phyloP scores from a whole-genome alignment of 35 echinoderm and acorn worm species.

The Chiridota heheva region DNA sequence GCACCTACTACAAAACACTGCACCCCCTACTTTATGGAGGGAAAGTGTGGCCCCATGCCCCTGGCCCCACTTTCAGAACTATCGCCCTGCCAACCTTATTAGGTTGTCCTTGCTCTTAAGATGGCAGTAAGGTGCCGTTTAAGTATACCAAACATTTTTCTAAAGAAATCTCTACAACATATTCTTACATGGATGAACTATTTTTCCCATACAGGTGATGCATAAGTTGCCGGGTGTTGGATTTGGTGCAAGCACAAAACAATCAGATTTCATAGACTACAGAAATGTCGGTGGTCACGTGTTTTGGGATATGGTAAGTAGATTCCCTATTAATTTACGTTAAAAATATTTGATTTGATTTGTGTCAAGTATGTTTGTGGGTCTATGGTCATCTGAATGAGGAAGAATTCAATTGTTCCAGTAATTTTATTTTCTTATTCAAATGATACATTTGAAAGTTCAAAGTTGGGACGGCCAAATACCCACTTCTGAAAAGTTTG shows the following conservation, averaged over 20 bases:
- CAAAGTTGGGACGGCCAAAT: not conserved
- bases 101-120: no score
- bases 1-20: no score
- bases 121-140: no score
- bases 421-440: not conserved
- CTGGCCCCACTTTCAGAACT: no score
- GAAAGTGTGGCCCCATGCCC: no score
- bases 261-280: conserved; percentile 77
- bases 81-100: no score
- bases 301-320: conserved; percentile 12
- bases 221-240: conserved; percentile 60
- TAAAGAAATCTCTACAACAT: no score
- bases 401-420: no score
- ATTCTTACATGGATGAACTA: no score
- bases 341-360: not conserved
- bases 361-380: not conserved
- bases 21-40: no score
- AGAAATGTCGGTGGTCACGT: conserved; percentile 21
- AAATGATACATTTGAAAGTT: not conserved
- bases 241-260: conserved; percentile 77
- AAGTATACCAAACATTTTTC: no score
- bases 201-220: conserved; percentile 89
- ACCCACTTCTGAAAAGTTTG: no score
- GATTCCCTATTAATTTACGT: not conserved
- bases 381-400: not conserved